phyloP scores from a whole-genome alignment of 2,888 invertebrate genomes.

The Prosapia bicincta region DNA sequence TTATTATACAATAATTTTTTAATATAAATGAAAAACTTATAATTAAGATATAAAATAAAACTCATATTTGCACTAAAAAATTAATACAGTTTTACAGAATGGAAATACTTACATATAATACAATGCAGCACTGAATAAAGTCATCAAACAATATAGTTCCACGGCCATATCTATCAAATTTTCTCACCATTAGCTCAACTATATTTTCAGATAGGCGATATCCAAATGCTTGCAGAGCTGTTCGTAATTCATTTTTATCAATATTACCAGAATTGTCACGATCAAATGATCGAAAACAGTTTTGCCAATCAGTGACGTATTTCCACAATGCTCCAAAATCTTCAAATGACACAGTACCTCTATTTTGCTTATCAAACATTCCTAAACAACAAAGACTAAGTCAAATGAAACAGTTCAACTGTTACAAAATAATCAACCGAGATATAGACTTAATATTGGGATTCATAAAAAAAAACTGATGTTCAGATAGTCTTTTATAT shows the following conservation, averaged over 20 bases:
- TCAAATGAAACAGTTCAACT: too few species aligned
- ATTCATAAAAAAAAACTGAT: too few species aligned
- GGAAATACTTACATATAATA: constrained; percentile 58
- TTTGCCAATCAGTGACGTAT: constrained; percentile 97
- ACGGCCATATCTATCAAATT: constrained; percentile 90
- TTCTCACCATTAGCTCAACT: constrained; percentile 75
- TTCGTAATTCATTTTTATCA: constrained; percentile 84
- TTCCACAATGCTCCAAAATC: constrained; percentile 97
- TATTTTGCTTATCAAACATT: constrained; percentile 75
- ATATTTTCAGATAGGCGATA: constrained; percentile 81
- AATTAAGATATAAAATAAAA: too few species aligned
- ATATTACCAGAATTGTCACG: constrained; percentile 90
- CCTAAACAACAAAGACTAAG: too few species aligned
- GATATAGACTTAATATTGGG: too few species aligned
- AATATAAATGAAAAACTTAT: too few species aligned
- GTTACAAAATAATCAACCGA: too few species aligned
- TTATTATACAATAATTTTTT: too few species aligned
- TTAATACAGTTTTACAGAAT: too few species aligned
- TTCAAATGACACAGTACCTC: constrained; percentile 88
- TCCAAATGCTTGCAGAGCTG: constrained; percentile 87
- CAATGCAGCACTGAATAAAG: constrained; percentile 95
- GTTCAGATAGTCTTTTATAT: too few species aligned
- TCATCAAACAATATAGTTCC: constrained; percentile 96
- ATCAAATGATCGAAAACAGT: constrained; percentile 92
- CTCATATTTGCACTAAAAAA: too few species aligned